Evolutionary conservation across 2,888 invertebrate genomes (phyloP), one percentile per base, ranked within the genome.

Genomic region (Allygus modestus): DNA sequence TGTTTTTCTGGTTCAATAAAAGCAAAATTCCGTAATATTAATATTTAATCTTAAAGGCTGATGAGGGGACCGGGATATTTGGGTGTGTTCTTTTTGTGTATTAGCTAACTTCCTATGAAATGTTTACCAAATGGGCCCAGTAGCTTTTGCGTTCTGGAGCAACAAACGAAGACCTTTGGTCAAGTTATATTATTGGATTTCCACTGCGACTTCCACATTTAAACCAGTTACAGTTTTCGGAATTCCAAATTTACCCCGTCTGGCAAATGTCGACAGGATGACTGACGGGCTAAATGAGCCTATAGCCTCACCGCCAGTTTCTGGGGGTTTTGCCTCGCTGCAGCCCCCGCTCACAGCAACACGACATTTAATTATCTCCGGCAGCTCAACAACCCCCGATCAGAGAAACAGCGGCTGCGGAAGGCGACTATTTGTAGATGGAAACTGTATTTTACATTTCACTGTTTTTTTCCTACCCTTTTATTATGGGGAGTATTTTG

Each of bases 351-450:
- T 23, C 54, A 23, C 65, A 7, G 5, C 65, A 26, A 23, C 20
- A 31, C 26, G 65, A 65, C 65, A 65, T 65, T 65, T 31, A 26
- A 65, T 65, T 65, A 65, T 65, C 28, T 15, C 0, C 28, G 65
- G 9, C 65, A 65, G 28, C 65, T 28, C 65, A 31, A 17, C 65
- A 65, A 15, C 58, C 58, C 23, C 58, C 20, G 58, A 58, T 58
- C 58, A 4, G 54, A 20, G 54, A 54, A 54, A 54, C 65, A 28
- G 15, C 28, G 20, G 1, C 54, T 51, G 20, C 54, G 54, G 54
- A 54, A 54, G 28, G 28, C 17, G 5, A 15, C 65, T 65, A 65
- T 65, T 65, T 65, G 65, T 65, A 58, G 58, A n/a, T 37, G 17
- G 46, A 15, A 46, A 46, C 58, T 58, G 23, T 23, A 20, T 26